Conservation (phyloP, 2,888 invertebrate genomes). For the Parasteatoda lunata region DNA sequence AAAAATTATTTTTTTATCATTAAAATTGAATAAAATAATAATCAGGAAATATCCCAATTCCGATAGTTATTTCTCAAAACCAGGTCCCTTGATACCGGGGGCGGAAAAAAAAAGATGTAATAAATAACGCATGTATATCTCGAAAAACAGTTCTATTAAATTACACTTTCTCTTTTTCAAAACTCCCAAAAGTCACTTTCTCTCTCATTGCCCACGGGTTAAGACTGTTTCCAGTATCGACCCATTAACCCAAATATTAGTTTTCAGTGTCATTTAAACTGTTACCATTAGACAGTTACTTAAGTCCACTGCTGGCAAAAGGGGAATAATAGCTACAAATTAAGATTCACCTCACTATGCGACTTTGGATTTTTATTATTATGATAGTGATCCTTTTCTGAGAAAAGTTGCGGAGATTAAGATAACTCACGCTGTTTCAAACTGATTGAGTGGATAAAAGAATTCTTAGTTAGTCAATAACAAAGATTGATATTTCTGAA, state of each 20-base stretch:
- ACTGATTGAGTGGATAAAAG: no score
- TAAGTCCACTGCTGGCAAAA: no score
- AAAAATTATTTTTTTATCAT: no score
- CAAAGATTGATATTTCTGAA: no score
- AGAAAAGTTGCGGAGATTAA: no score
- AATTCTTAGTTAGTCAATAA: no score
- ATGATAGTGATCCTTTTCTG: no score
- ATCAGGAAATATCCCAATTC: neutral
- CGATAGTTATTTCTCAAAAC: constrained; percentile 16
- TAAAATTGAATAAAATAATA: no score
- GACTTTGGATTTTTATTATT: no score
- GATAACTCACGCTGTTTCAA: no score
- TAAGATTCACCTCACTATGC: no score
- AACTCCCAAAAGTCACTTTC: constrained; percentile 25
- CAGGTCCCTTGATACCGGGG: constrained; percentile 22
- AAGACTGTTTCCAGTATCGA: constrained; percentile 52
- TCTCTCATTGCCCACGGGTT: constrained; percentile 52
- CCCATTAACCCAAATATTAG: constrained; percentile 48
- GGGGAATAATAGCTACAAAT: no score
- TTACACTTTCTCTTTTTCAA: neutral
- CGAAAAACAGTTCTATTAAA: constrained; percentile 39
- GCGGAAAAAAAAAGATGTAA: constrained; percentile 25
- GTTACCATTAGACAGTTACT: neutral
- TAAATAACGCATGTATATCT: constrained; percentile 44
- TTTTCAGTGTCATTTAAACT: constrained; percentile 59